A percentile compares a stretch with the other conserved stretches of the same genome.
phyloP scores from a whole-genome alignment of 2,113 vertebrate species.

The Pygoscelis antarcticus region DNA sequence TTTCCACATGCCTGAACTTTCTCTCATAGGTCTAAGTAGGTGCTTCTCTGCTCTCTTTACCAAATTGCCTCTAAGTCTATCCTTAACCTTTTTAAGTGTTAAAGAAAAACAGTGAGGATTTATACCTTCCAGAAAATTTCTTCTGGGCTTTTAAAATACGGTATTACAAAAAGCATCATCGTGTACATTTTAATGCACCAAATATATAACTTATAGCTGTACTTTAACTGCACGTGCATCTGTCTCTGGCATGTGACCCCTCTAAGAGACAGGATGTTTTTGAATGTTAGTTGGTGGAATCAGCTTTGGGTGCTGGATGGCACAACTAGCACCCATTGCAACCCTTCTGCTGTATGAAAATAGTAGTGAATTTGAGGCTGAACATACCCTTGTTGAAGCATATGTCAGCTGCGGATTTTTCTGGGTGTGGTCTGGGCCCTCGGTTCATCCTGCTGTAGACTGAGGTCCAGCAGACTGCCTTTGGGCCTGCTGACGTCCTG shows the following conservation, averaged over 20 bases:
- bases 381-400: not conserved
- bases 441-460: not conserved
- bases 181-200: not conserved
- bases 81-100: not conserved
- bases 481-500: not conserved
- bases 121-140: not conserved
- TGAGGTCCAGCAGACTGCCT: not conserved
- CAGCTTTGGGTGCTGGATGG: not conserved
- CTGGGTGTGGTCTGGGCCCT: not conserved
- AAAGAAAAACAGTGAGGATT: not conserved
- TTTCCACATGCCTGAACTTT: slow-evolving; percentile 20
- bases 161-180: fast-evolving
- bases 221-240: not conserved
- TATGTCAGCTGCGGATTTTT: not conserved
- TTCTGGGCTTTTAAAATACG: not conserved
- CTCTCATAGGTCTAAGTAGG: not conserved
- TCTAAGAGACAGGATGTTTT: not conserved
- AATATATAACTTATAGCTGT: not conserved
- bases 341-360: not conserved
- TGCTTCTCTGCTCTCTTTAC: not conserved
- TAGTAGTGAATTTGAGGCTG: not conserved
- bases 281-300: not conserved
- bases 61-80: not conserved
- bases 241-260: not conserved
- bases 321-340: not conserved